Percentiles rank a stretch among this genome's conserved stretches.
Conservation (phyloP, 1,140 invertebrate species). For the Hyphantria cunea region DNA sequence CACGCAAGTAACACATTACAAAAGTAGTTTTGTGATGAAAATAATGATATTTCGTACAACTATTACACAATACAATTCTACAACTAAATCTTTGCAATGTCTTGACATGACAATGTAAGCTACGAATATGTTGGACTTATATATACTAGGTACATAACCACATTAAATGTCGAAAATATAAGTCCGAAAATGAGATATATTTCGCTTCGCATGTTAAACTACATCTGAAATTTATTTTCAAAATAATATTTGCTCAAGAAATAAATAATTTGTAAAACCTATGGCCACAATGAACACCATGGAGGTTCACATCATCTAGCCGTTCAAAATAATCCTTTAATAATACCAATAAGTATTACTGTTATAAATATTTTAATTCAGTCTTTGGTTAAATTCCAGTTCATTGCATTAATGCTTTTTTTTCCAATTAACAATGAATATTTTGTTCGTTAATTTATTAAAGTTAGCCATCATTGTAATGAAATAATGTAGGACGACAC, state of each 20-base stretch:
- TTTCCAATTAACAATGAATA: conserved; percentile 46
- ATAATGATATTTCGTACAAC: no score
- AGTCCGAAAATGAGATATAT: conserved; percentile 13
- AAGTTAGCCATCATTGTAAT: conserved; percentile 30
- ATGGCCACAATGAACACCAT: conserved; percentile 36
- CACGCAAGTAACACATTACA: no score
- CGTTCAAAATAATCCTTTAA: conserved; percentile 59
- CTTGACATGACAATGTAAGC: not conserved
- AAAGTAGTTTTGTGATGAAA: no score
- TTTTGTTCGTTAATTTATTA: conserved; percentile 53
- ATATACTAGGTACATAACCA: not conserved
- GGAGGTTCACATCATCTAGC: conserved; percentile 45
- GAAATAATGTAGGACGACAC: conserved; percentile 40
- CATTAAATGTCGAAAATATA: conserved; percentile 24
- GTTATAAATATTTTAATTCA: conserved; percentile 74
- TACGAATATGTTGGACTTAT: conserved; percentile 7
- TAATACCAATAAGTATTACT: conserved; percentile 69
- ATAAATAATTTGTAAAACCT: conserved; percentile 24
- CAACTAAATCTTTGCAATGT: no score
- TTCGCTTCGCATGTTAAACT: conserved; percentile 7
- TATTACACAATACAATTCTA: no score
- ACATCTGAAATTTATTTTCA: conserved; percentile 14
- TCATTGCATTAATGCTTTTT: conserved; percentile 61
- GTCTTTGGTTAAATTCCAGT: conserved; percentile 75
- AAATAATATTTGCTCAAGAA: conserved; percentile 15